These are phyloP conservation scores for Platysteira castanea DNA, from an alignment of 2,113 vertebrate species.

Conservation along the genomic window DNA sequence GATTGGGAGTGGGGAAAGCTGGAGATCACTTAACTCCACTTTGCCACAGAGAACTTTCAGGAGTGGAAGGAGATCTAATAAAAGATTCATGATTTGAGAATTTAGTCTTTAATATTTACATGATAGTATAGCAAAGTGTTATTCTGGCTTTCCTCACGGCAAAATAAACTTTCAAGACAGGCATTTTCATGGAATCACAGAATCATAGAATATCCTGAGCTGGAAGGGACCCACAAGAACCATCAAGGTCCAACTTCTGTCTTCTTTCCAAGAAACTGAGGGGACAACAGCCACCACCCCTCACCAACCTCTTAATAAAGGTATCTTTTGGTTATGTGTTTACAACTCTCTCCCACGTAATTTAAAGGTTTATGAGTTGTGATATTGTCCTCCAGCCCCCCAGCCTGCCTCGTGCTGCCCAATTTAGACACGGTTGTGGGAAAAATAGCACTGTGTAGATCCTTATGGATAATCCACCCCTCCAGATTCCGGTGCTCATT, in stretches of 20 bases:
- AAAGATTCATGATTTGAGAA: background rate
- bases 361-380: background rate
- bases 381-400: background rate
- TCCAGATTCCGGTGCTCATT: too few species aligned
- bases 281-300: accelerated
- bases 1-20: background rate
- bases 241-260: background rate
- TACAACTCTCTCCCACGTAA: background rate
- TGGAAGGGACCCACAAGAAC: background rate
- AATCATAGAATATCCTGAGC: background rate
- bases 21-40: background rate
- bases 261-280: background rate
- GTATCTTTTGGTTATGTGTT: background rate
- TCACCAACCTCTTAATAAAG: background rate
- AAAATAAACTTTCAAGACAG: background rate
- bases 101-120: background rate
- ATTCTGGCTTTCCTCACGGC: background rate
- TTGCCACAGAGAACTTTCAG: background rate
- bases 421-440: accelerated
- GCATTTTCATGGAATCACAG: background rate
- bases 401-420: background rate
- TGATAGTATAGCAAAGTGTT: background rate
- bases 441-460: background rate
- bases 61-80: background rate
- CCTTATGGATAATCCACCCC: background rate